Percentiles rank a stretch among this genome's conserved stretches.
Conservation (phyloP, 2,113 vertebrate genomes). For the Phoxinus phoxinus region DNA sequence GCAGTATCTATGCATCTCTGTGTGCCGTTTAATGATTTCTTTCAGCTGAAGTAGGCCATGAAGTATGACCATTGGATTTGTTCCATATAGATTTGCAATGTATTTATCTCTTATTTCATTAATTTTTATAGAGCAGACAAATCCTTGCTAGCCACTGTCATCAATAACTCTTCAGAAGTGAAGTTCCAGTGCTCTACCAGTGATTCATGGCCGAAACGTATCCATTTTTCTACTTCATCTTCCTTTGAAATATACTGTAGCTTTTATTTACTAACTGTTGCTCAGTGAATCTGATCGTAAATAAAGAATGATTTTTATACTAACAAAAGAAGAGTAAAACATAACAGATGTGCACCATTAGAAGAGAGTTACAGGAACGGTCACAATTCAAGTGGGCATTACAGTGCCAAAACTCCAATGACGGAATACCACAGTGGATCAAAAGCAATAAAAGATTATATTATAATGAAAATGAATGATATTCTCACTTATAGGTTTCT, state of each 20-base stretch:
- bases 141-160: neutral
- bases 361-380: constrained; percentile 12
- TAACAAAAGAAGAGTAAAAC: neutral
- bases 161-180: constrained; percentile 20
- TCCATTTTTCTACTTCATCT: constrained; percentile 6
- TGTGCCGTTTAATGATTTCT: neutral
- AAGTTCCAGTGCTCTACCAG: constrained; percentile 1
- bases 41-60: neutral
- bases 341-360: constrained; percentile 19
- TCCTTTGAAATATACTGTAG: constrained; percentile 6
- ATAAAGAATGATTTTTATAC: neutral
- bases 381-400: constrained; percentile 15
- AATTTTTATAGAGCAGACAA: constrained; percentile 9
- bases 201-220: neutral
- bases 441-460: constrained; percentile 13
- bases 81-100: constrained; percentile 28
- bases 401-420: constrained; percentile 14
- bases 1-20: neutral
- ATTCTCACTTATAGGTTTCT: neutral
- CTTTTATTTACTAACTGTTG: constrained; percentile 19
- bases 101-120: constrained; percentile 23
- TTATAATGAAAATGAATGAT: constrained; percentile 10
- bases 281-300: constrained; percentile 5
- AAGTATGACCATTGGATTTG: neutral
- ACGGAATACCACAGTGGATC: neutral